These are phyloP conservation scores for Athalia rosae DNA, from an alignment of 2,888 invertebrate genomes.

Conservation along the genomic window DNA sequence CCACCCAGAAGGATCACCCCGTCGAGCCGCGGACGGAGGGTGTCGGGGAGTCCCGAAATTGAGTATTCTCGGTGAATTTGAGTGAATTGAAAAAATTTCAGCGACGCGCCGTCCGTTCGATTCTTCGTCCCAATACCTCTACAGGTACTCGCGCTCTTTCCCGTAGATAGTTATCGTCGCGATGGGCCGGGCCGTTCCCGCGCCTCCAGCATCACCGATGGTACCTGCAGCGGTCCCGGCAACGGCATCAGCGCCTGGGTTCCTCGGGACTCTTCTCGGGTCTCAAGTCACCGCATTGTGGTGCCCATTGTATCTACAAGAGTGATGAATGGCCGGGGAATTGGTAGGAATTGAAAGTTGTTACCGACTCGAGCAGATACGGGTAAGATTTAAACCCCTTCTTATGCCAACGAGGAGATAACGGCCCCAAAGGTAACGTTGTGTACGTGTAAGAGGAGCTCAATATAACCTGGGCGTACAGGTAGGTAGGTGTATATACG, in stretches of 20 bases:
- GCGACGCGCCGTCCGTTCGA: not conserved
- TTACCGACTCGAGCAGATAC: conserved; percentile 67
- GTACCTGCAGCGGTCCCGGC: no score
- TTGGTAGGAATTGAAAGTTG: conserved; percentile 72
- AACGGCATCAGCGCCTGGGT: not conserved
- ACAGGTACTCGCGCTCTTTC: conserved; percentile 17
- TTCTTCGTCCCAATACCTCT: conserved; percentile 24
- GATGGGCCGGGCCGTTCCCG: conserved; percentile 40
- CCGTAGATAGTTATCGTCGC: conserved; percentile 41
- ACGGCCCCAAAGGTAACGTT: conserved; percentile 26
- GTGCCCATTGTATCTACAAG: conserved; percentile 67
- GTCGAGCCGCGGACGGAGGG: no score
- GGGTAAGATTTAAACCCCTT: conserved; percentile 67
- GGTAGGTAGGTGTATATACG: conserved; percentile 3
- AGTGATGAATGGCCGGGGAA: conserved; percentile 71
- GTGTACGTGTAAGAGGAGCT: conserved; percentile 1
- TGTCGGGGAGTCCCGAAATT: not conserved
- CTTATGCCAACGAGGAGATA: conserved; percentile 48
- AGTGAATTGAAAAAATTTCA: not conserved
- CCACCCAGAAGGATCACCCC: not conserved
- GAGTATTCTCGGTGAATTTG: not conserved
- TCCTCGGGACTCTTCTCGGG: conserved; percentile 55
- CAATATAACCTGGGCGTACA: not conserved
- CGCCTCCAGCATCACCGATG: not conserved
- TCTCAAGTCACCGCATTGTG: conserved; percentile 59